These are phyloP conservation scores for Liasis olivaceus DNA, from an alignment of 2,797 vertebrate genomes.

Conservation along the genomic window DNA sequence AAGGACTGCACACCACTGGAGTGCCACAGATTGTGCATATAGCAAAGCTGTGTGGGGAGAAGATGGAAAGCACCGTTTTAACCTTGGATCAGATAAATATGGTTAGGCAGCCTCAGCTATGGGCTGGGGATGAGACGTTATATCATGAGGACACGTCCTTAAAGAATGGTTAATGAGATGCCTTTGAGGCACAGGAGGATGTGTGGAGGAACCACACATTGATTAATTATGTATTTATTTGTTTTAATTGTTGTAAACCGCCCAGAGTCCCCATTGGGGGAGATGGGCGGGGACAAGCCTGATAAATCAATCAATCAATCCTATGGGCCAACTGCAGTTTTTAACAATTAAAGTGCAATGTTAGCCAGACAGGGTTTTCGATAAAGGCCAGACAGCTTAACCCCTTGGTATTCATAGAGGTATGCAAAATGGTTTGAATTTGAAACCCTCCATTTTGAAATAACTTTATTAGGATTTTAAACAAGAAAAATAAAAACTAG, in stretches of 20 bases:
- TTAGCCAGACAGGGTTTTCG: not conserved
- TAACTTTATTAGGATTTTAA: too few relatives aligned
- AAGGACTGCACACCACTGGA: not conserved
- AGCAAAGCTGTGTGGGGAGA: not conserved
- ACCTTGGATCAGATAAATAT: not conserved
- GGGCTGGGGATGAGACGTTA: not conserved
- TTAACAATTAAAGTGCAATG: not conserved
- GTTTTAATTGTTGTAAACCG: too few relatives aligned
- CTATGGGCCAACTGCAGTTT: not conserved
- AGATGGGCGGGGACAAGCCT: too few relatives aligned
- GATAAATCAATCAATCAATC: too few relatives aligned
- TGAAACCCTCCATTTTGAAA: not conserved
- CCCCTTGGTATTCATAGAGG: not conserved
- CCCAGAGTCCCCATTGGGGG: too few relatives aligned
- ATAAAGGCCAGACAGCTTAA: not conserved
- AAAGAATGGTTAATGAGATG: not conserved
- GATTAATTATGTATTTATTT: too few relatives aligned
- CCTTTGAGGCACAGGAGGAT: not conserved
- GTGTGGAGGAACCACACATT: too few relatives aligned
- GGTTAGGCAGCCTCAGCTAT: not conserved
- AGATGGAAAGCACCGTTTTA: not conserved
- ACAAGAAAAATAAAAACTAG: too few relatives aligned
- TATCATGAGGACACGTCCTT: not conserved
- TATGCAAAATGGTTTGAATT: not conserved
- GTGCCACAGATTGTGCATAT: not conserved